Percentiles rank a stretch among this genome's conserved stretches.
These are phyloP conservation scores for Chitala chitala DNA, from an alignment of 2,113 vertebrate species.

Conservation along the genomic window DNA sequence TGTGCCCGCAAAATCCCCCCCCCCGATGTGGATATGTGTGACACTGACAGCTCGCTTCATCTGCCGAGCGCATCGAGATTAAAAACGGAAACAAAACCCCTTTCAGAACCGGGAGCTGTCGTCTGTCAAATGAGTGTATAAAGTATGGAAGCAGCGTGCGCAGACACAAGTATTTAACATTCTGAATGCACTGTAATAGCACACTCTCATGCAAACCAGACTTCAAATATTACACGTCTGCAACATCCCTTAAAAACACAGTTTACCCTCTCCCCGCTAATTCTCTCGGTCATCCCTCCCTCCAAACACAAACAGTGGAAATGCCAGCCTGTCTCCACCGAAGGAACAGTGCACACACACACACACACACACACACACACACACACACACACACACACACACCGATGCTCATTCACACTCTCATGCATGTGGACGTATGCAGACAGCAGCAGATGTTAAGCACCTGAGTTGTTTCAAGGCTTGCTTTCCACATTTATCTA, in stretches of 20 bases:
- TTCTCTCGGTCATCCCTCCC: conserved; percentile 61
- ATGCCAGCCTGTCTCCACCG: conserved; percentile 7
- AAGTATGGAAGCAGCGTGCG: conserved; percentile 45
- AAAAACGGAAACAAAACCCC: conserved; percentile 48
- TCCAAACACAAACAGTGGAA: conserved; percentile 52
- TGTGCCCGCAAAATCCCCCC: conserved; percentile 46
- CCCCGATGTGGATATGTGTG: conserved; percentile 38
- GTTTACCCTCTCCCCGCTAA: conserved; percentile 61
- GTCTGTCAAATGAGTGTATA: conserved; percentile 27
- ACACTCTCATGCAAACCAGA: conserved; percentile 46
- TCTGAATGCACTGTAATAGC: conserved; percentile 54
- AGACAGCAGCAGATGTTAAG: conserved; percentile 52
- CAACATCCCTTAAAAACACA: conserved; percentile 48
- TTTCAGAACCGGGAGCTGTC: conserved; percentile 43
- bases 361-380: not conserved
- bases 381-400: conserved; percentile 41
- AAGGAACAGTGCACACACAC: not conserved
- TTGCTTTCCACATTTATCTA: conserved; percentile 43
- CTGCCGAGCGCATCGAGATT: conserved; percentile 28
- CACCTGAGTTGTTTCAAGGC: conserved; percentile 43
- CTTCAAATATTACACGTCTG: conserved; percentile 48
- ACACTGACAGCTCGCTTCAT: conserved; percentile 45
- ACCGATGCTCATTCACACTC: not conserved
- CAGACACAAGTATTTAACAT: conserved; percentile 55
- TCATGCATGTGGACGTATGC: too few relatives aligned